Base-by-base conservation (phyloP, 2,113 vertebrate genomes). In the Pelecanoides urinatrix region DNA sequence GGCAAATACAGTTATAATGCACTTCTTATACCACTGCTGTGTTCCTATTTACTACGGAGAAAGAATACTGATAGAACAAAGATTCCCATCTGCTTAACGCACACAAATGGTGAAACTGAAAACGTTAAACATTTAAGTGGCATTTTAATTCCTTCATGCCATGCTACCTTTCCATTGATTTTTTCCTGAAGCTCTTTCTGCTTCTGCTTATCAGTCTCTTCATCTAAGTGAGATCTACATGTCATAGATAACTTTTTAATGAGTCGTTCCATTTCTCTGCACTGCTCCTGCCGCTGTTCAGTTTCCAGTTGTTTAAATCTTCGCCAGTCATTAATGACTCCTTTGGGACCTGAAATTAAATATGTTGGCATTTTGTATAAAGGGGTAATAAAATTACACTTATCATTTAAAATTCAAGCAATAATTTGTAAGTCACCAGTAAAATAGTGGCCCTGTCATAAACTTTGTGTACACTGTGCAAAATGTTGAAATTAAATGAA, bases 321-420 rank as follows among this genome's bases (percentile, higher is more conserved):
- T 38, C 99, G 97, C 99, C 99, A 99, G 97, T 99, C 99, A 32
- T 99, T 99, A 88, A 99, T 99, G 83, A 99, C 99, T 19, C 99
- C 99, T 97, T 99, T 99, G 23, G 99, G 99, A 90, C 99, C 99
- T 99, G 97, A 13, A 47, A 53, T 74, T 8, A 45, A 68, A 49
- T 1, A 65, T 2, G 16, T 0, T 29, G 42, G n/a, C 8, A 63
- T 71, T 82, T 50, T 0, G 1, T 30, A 27, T 2, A 6, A 75
- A 84, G 56, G n/a, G 9, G 22, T 9, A 90, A 55, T 3, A 42
- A 65, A 68, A 20, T 16, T 6, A 34, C 5, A 56, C 21, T 42
- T 21, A 17, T 8, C 9, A 3, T 18, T 84, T 32, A 47, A 38
- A 74, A 79, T 18, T 16, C 34, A 44, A 36, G 47, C 13, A 36